A percentile compares a stretch with the other conserved stretches of the same genome.
Conservation (phyloP, 2,113 vertebrate species). For the Rafetus swinhoei region DNA sequence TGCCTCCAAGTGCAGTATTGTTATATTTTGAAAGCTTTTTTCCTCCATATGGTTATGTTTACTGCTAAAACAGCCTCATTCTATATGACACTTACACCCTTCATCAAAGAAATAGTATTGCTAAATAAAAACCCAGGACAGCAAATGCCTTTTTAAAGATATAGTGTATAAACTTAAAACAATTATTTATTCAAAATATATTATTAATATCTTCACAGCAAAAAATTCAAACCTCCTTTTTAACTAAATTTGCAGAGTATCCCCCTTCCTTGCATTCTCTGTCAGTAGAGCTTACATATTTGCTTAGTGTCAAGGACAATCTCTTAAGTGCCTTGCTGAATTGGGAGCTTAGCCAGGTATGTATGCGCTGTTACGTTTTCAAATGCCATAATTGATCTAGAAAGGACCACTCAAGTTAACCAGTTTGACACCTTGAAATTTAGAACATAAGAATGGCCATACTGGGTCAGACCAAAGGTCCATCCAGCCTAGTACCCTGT, state of each 20-base stretch:
- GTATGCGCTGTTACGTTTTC: slow-evolving; percentile 36
- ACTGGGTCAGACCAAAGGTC: no score
- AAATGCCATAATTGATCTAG: slow-evolving; percentile 27
- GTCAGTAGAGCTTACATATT: slow-evolving; percentile 14
- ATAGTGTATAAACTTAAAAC: neutral
- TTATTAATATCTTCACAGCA: no score
- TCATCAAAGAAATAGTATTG: neutral
- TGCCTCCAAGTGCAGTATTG: neutral
- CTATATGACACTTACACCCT: neutral
- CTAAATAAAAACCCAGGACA: neutral
- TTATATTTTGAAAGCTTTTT: neutral
- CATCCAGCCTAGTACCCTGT: no score
- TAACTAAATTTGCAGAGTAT: neutral
- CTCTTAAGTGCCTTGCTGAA: slow-evolving; percentile 43
- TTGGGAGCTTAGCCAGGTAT: slow-evolving; percentile 37
- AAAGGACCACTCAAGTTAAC: slow-evolving; percentile 9
- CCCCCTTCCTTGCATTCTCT: neutral
- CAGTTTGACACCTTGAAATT: neutral
- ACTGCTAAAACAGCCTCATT: neutral
- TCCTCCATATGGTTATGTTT: neutral
- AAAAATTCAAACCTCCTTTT: neutral
- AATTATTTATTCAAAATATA: neutral
- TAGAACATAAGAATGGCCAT: no score
- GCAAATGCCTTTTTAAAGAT: neutral
- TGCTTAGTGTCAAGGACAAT: neutral